phyloP scores from a whole-genome alignment of 2,888 invertebrate species.

The Xestia c-nigrum region DNA sequence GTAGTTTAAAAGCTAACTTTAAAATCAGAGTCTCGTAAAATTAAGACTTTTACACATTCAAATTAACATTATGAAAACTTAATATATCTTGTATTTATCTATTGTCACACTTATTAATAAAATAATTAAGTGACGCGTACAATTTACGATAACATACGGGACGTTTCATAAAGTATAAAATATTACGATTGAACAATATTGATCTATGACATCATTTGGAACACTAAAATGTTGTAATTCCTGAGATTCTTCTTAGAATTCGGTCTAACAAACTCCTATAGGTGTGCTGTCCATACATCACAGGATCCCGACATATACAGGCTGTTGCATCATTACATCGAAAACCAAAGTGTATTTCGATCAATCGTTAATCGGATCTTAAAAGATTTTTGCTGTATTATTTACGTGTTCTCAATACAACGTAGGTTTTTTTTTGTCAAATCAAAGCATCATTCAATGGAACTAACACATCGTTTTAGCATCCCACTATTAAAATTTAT shows the following conservation, averaged over 20 bases:
- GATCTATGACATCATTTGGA: conserved; percentile 64
- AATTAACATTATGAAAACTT: conserved; percentile 36
- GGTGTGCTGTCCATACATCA: conserved; percentile 65
- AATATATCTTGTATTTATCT: conserved; percentile 29
- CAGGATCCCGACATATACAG: conserved; percentile 63
- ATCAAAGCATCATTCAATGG: conserved; percentile 42
- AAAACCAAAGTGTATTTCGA: conserved; percentile 49
- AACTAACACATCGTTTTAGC: conserved; percentile 47
- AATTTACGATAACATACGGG: conserved; percentile 56
- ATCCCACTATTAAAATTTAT: conserved; percentile 50
- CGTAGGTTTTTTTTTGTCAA: conserved; percentile 37
- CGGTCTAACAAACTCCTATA: conserved; percentile 65
- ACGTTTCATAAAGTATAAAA: conserved; percentile 44
- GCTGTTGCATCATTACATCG: conserved; percentile 47
- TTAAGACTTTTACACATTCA: conserved; percentile 12
- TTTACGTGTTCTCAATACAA: conserved; percentile 44
- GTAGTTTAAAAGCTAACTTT: neutral
- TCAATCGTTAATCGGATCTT: conserved; percentile 44
- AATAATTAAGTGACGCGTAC: conserved; percentile 50
- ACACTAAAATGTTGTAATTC: conserved; percentile 66
- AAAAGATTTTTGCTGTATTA: conserved; percentile 30
- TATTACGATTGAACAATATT: conserved; percentile 64
- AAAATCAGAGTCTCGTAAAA: no score
- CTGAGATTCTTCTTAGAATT: conserved; percentile 76
- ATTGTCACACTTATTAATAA: conserved; percentile 58